A percentile compares a stretch with the other conserved stretches of the same genome.
phyloP scores from a whole-genome alignment of 2,888 invertebrate species.

The Strigamia transsilvanica region DNA sequence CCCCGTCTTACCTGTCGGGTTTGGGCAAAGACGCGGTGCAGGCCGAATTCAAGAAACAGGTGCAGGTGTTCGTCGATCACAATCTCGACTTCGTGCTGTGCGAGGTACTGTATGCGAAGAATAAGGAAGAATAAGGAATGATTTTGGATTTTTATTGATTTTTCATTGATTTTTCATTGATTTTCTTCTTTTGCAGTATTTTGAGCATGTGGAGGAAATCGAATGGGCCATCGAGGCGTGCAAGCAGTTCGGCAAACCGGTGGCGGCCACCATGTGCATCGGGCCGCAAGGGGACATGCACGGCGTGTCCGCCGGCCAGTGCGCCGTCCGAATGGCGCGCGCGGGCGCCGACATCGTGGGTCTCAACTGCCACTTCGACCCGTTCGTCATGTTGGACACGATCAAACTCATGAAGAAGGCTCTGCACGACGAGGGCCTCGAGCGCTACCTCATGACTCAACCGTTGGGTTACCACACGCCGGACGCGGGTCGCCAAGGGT shows the following conservation, averaged over 20 bases:
- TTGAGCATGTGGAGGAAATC: constrained; percentile 64
- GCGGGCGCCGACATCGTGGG: constrained; percentile 64
- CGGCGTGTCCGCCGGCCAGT: constrained; percentile 62
- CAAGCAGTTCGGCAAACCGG: constrained; percentile 60
- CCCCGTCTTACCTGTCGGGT: constrained; percentile 63
- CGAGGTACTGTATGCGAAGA: constrained; percentile 63
- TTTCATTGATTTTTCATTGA: background rate
- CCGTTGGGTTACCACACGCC: constrained; percentile 63
- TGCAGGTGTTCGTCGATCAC: constrained; percentile 63
- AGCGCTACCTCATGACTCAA: constrained; percentile 62
- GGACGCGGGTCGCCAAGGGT: constrained; percentile 64
- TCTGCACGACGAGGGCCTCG: constrained; percentile 61
- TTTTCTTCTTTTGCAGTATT: constrained; percentile 60
- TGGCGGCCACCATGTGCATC: constrained; percentile 65
- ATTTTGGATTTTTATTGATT: too few species aligned
- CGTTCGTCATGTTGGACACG: constrained; percentile 60
- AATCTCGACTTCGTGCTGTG: constrained; percentile 64
- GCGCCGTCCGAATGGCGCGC: constrained; percentile 64
- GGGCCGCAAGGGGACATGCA: constrained; percentile 64
- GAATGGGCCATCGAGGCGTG: constrained; percentile 64
- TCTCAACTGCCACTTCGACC: constrained; percentile 65
- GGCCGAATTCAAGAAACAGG: constrained; percentile 62
- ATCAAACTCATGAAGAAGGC: constrained; percentile 63
- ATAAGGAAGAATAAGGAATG: too few species aligned
- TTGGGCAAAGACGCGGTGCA: constrained; percentile 61